Evolutionary conservation across 2,797 vertebrate species (phyloP).

Genomic region (Erithacus rubecula): DNA sequence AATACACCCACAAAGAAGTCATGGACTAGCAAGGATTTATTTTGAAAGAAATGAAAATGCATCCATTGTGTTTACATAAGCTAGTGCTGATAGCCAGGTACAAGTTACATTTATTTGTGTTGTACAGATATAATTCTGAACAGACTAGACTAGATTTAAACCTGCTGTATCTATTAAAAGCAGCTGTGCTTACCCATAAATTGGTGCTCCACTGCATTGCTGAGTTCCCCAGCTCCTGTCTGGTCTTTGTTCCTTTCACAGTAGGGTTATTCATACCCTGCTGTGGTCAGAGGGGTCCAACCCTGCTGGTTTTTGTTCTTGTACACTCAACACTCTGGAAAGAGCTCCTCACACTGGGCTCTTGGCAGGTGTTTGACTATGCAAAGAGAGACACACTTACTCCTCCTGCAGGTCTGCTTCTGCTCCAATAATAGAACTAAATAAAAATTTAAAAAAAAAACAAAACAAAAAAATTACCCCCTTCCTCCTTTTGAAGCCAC

Average conservation of each 20-base stretch:
- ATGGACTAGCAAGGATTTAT: neutral
- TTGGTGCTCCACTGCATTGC: neutral
- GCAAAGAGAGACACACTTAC: neutral
- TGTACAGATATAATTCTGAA: neutral
- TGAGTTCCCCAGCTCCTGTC: neutral
- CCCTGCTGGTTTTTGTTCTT: neutral
- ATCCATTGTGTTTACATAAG: neutral
- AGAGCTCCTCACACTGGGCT: neutral
- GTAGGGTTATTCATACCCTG: neutral
- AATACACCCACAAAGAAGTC: neutral
- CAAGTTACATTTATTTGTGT: neutral
- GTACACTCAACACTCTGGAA: neutral
- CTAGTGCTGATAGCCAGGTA: neutral
- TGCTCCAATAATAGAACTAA: neutral
- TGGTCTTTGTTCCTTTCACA: neutral
- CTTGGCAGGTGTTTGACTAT: too few relatives aligned
- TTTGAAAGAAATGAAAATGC: neutral
- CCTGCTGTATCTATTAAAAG: neutral
- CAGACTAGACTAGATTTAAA: neutral
- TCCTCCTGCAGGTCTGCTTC: neutral
- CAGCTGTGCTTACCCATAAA: neutral
- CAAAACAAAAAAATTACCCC: rapidly evolving
- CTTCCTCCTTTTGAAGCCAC: rapidly evolving
- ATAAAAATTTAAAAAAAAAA: too few relatives aligned
- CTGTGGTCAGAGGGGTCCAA: neutral